Evolutionary conservation across 2,113 vertebrate species (phyloP), one percentile per base, ranked within the genome.

Genomic region (Notothenia coriiceps): DNA sequence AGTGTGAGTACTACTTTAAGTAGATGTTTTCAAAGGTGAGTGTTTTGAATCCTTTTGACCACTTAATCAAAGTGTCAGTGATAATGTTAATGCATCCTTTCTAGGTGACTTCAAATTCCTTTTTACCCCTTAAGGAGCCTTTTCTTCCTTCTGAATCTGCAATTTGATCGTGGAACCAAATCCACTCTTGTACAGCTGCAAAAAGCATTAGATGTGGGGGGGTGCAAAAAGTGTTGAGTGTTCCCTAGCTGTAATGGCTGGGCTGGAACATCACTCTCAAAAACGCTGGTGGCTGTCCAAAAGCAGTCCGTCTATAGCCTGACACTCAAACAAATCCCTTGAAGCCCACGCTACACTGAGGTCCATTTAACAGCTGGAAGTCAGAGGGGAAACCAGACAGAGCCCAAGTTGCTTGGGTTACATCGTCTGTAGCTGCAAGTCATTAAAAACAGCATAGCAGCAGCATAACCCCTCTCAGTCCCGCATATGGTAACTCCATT

Each of bases 401-500:
- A 65, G 70, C 79, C 74, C 8, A 15, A 15, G 67, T 52, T 65
- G 79, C 89, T 92, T 83, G 61, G 68, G 83, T 94, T 94, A 91
- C 91, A 83, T 46, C 2, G 71, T 83, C 88, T 89, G 80, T 35
- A 74, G 82, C 87, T 90, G 88, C 29, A 72, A 86, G 85, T 89
- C 80, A 88, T 92, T 79, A 86, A n/a, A 51, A 29, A 55, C 57
- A 69, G 22, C 22, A 22, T 22, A 22, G 22, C 22, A 22, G 50
- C 15, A 65, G 70, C 65, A 44, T n/a, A 71, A 73, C 46, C 52
- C 46, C 65, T 85, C 47, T 69, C 47, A 35, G 54, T 59, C 8
- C 68, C 61, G 43, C 91, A 89, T 25, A 90, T 94, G 94, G 74
- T 85, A 83, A 93, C 66, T 82, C 60, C 86, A 94, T 94, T 91